phyloP scores from a whole-genome alignment of 2,888 invertebrate species.

The Noctua comes region DNA sequence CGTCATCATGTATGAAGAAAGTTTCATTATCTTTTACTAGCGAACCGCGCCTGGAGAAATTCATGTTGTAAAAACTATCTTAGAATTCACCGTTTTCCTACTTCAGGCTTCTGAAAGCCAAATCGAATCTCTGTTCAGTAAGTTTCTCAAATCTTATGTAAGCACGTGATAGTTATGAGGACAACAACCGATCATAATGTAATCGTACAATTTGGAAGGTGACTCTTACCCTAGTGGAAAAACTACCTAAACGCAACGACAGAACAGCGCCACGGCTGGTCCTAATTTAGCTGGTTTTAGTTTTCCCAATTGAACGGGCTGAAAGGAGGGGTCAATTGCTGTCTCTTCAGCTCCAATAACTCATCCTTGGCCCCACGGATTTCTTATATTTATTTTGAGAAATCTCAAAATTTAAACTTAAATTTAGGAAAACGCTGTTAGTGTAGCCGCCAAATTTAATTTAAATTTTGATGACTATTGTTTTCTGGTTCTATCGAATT shows the following conservation, averaged over 20 bases:
- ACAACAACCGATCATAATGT: neutral
- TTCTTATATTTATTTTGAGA: no score
- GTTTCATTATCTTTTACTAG: neutral
- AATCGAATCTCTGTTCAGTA: neutral
- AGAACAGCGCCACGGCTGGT: neutral
- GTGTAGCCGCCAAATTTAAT: no score
- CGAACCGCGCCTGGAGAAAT: neutral
- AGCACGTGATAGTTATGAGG: neutral
- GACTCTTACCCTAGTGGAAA: neutral
- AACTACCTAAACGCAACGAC: neutral
- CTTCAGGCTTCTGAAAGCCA: neutral
- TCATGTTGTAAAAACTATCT: neutral
- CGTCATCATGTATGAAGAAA: neutral
- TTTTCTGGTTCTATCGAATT: no score
- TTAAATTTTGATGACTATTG: no score
- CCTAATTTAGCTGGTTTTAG: no score
- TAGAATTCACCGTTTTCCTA: neutral
- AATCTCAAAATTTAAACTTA: no score
- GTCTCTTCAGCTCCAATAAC: no score
- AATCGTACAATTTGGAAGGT: neutral
- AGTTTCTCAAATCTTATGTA: neutral
- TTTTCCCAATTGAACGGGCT: no score
- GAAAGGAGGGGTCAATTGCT: no score
- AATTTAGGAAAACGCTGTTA: no score
- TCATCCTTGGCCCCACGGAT: no score